These are phyloP conservation scores for Actias luna DNA, from an alignment of 2,888 invertebrate genomes.

Conservation along the genomic window DNA sequence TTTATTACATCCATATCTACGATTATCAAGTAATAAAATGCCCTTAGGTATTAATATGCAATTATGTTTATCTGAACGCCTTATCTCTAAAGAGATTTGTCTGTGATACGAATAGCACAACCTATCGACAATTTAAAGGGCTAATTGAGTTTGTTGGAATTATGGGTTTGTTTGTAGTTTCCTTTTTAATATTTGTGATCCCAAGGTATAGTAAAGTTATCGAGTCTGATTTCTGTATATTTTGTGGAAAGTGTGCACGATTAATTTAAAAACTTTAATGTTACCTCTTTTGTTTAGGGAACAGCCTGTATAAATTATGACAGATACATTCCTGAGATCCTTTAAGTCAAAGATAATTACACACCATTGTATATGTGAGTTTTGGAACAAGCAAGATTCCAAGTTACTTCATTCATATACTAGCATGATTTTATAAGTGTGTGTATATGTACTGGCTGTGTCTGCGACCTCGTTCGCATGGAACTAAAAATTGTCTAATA, in stretches of 20 bases:
- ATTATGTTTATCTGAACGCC: neutral
- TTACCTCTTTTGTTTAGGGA: neutral
- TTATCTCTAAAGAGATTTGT: neutral
- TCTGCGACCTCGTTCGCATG: no score
- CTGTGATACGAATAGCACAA: neutral
- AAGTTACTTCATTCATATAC: constrained; percentile 29
- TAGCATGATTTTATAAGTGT: constrained; percentile 26
- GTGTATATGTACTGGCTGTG: neutral
- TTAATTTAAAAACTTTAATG: neutral
- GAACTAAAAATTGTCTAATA: no score
- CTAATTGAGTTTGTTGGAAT: neutral
- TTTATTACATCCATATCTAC: constrained; percentile 7
- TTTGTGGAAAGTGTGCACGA: neutral
- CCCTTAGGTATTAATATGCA: constrained; percentile 13
- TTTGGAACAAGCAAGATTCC: constrained; percentile 23
- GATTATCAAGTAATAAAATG: neutral
- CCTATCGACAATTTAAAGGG: neutral
- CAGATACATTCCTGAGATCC: constrained; percentile 34
- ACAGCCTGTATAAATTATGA: constrained; percentile 34
- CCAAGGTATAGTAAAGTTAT: neutral
- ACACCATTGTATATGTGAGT: constrained; percentile 47
- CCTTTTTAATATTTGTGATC: neutral
- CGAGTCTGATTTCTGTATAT: neutral
- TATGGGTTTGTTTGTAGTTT: neutral
- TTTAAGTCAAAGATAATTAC: constrained; percentile 53